Evolutionary conservation across 2,797 vertebrate genomes (phyloP).

Genomic region (Acrossocheilus fasciatus): DNA sequence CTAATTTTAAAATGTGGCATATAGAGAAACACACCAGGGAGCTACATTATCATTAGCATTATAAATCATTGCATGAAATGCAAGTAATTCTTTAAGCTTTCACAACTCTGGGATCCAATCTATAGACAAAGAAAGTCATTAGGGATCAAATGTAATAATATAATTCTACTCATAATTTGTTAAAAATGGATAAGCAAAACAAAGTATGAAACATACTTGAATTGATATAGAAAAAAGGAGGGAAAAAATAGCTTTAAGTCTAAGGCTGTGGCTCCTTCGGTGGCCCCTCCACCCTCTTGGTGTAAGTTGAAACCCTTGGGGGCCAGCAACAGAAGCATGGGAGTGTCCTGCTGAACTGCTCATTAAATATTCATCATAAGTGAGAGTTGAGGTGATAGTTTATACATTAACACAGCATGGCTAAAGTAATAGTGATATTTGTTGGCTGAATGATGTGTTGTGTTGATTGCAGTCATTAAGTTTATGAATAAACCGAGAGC

Average conservation of each 20-base stretch:
- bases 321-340: conserved; percentile 39
- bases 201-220: background rate
- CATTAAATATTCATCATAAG: conserved; percentile 65
- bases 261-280: background rate
- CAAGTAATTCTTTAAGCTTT: background rate
- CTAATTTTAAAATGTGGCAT: background rate
- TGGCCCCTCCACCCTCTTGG: conserved; percentile 43
- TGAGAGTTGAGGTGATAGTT: conserved; percentile 47
- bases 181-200: background rate
- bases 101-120: background rate
- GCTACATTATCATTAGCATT: background rate
- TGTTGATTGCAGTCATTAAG: conserved; percentile 9
- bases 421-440: conserved; percentile 47
- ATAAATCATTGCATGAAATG: too few relatives aligned
- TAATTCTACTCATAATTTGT: background rate
- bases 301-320: conserved; percentile 59
- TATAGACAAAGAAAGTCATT: background rate
- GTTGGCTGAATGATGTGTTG: conserved; percentile 13
- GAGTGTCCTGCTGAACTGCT: conserved; percentile 56
- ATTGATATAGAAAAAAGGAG: conserved; percentile 29
- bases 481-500: conserved; percentile 24
- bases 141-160: background rate
- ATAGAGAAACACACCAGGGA: background rate
- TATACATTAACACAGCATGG: conserved; percentile 48
- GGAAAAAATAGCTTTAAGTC: conserved; percentile 27